Base-by-base conservation (phyloP, 2,888 invertebrate genomes). In the Macaria liturata region DNA sequence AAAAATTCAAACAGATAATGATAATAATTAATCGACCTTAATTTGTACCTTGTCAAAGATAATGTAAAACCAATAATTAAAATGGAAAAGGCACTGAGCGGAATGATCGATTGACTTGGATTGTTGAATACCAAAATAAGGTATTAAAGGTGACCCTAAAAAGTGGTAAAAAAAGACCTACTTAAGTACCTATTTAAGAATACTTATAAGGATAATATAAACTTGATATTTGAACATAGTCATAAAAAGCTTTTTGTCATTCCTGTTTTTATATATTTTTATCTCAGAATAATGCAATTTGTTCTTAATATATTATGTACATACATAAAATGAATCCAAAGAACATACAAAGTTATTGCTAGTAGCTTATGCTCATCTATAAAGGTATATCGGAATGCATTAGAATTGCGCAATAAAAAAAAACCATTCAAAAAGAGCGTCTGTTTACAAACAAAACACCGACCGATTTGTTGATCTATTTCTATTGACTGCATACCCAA, bases 371-470 rank as follows among this genome's bases (percentile, higher is more conserved):
- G 7, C 34, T 20, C 34, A 37, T 4, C 34, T 37, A 37, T 37
- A 37, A 37, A 2, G 34, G 20, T 20, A 20, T 37, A 37, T 6
- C 20, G n/a, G 32, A 46, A 46, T 52, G 39, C 46, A 42, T 9
- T 47, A 34, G 30, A 20, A 48, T 48, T 54, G 37, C 39, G n/a
- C 43, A 46, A 42, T 34, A 9, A 40, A 45, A 53, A 53, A 1
- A 5, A 32, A 9, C 32, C 49, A 49, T 46, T 43, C 46, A 52
- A 58, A 58, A 49, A 50, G 46, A 31, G 37, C 57, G 46, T 30
- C 32, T 54, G 54, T 54, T 59, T 54, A 59, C 50, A 50, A 59
- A 59, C 58, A 59, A 54, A 50, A 51, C 44, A 59, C 44, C 32
- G 44, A 51, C 6, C 54, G 40, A 58, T 58, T 54, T 43, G 44